Percentiles rank a stretch among this genome's conserved stretches.
Conservation (phyloP, 1,140 invertebrate species). For the Agrypnia vestita region DNA sequence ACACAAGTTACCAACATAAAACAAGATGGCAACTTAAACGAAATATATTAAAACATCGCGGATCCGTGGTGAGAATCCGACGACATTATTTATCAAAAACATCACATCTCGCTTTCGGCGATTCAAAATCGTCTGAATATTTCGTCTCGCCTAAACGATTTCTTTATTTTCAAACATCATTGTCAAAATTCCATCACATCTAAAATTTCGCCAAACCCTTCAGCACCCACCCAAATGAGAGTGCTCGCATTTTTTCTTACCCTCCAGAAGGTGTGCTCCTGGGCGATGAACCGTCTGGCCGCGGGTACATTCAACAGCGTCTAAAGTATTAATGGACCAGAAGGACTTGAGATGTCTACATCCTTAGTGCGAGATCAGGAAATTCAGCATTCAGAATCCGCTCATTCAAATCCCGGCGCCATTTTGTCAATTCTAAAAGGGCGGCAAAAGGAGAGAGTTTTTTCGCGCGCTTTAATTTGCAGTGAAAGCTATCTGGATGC, state of each 20-base stretch:
- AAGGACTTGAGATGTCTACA: constrained; percentile 48
- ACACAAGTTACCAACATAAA: no score
- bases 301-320: constrained; percentile 24
- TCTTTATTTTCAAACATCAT: background rate
- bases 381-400: constrained; percentile 30
- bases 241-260: constrained; percentile 30
- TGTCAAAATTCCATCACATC: constrained; percentile 4
- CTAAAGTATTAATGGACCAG: constrained; percentile 51
- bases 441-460: constrained; percentile 5
- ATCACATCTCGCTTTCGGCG: no score
- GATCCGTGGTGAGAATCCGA: no score
- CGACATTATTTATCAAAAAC: no score
- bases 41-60: no score
- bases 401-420: constrained; percentile 14
- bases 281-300: constrained; percentile 50
- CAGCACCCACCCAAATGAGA: constrained; percentile 29
- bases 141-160: background rate
- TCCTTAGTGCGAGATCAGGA: constrained; percentile 37
- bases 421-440: constrained; percentile 37
- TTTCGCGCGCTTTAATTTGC: constrained; percentile 52
- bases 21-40: no score
- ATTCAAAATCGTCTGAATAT: no score
- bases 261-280: constrained; percentile 33
- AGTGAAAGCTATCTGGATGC: constrained; percentile 51
- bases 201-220: constrained; percentile 10